A percentile compares a stretch with the other conserved stretches of the same genome.
Evolutionary conservation across 1,140 invertebrate species (phyloP).

Genomic region (Bombyx mori): ASM3026992v2 NC_085110.1:13732501-13733000

Average conservation of each 20-base stretch:
- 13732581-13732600: too few relatives aligned
- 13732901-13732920: constrained; percentile 14
- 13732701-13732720: constrained; percentile 6
- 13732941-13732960: too few relatives aligned
- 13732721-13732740: too few relatives aligned
- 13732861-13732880: constrained; percentile 11
- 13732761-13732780: not conserved
- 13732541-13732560: constrained; percentile 10
- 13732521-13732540: constrained; percentile 1
- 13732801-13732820: constrained; percentile 34
- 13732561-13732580: constrained; percentile 15
- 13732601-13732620: constrained; percentile 8
- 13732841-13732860: constrained; percentile 33
- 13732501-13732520: constrained; percentile 1
- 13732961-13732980: too few relatives aligned
- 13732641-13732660: constrained; percentile 7
- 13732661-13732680: too few relatives aligned
- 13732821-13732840: constrained; percentile 39
- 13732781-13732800: constrained; percentile 27
- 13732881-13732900: constrained; percentile 39
- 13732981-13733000: too few relatives aligned
- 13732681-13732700: constrained; percentile 1
- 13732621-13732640: constrained; percentile 7
- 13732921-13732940: too few relatives aligned
- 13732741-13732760: too few relatives aligned